Percentiles rank a stretch among this genome's conserved stretches.
These are phyloP conservation scores for Isurus oxyrinchus DNA, from an alignment of 2,113 vertebrate species.

Conservation along the genomic window DNA sequence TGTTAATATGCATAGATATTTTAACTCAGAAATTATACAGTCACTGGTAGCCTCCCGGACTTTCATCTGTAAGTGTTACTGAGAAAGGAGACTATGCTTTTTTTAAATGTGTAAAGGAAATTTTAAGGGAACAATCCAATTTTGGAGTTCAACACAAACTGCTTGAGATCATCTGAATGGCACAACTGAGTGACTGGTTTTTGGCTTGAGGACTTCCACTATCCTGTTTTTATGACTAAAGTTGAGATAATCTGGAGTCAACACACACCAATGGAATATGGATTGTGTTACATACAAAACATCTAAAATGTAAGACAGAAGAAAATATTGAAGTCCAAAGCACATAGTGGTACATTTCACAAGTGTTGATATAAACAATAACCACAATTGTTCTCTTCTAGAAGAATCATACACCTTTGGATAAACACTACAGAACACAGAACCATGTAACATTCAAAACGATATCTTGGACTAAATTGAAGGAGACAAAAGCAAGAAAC, in stretches of 20 bases:
- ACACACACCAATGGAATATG: not conserved
- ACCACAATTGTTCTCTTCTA: not conserved
- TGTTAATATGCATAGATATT: not conserved
- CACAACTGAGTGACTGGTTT: too few species aligned
- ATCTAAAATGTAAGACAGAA: not conserved
- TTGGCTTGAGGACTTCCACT: not conserved
- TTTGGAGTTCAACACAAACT: not conserved
- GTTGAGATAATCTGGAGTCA: not conserved
- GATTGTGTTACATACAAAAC: not conserved
- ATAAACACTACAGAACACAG: not conserved
- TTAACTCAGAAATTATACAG: not conserved
- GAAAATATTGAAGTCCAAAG: not conserved
- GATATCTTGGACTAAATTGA: not conserved
- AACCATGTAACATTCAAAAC: not conserved
- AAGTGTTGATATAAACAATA: not conserved
- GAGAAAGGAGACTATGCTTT: not conserved
- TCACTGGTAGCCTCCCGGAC: not conserved
- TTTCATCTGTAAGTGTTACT: not conserved
- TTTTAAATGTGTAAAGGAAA: not conserved
- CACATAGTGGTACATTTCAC: not conserved
- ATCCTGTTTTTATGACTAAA: not conserved
- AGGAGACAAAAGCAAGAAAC: not conserved
- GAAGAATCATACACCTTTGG: not conserved
- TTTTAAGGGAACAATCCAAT: not conserved
- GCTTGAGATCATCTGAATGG: not conserved